phyloP scores from a whole-genome alignment of 2,888 invertebrate genomes.

The Ophion ventricosus region DNA sequence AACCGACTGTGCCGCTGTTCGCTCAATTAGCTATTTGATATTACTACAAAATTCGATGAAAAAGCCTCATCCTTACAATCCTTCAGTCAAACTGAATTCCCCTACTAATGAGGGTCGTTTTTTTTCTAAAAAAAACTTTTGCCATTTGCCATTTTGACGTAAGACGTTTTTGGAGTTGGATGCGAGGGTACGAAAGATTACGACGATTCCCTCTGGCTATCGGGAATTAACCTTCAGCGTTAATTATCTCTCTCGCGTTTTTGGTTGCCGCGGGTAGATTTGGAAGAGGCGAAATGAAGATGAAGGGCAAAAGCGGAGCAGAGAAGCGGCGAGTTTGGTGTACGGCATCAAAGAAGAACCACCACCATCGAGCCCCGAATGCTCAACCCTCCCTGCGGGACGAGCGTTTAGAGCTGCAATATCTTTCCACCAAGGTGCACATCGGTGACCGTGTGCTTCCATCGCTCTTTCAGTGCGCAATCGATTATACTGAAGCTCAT shows the following conservation, averaged over 20 bases:
- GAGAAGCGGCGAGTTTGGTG: slow-evolving; percentile 59
- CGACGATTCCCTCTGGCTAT: slow-evolving; percentile 50
- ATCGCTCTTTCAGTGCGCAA: neutral
- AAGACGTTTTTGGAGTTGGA: slow-evolving; percentile 22
- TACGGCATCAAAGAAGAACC: slow-evolving; percentile 78
- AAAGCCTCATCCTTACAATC: neutral
- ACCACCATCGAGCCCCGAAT: neutral
- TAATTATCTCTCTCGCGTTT: slow-evolving; percentile 76
- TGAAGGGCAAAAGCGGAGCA: slow-evolving; percentile 58
- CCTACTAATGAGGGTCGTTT: neutral
- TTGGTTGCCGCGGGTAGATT: slow-evolving; percentile 47
- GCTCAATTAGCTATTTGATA: neutral
- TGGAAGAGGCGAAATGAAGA: slow-evolving; percentile 62
- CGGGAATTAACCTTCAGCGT: slow-evolving; percentile 79
- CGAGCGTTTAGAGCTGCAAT: slow-evolving; percentile 79
- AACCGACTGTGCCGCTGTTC: neutral
- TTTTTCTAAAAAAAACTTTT: neutral
- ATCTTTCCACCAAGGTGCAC: slow-evolving; percentile 80
- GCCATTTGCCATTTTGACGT: slow-evolving; percentile 3
- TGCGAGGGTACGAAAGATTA: slow-evolving; percentile 51
- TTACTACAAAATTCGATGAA: neutral
- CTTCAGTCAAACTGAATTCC: neutral
- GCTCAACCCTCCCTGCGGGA: slow-evolving; percentile 2
- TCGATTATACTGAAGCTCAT: neutral
- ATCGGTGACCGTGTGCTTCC: slow-evolving; percentile 72